Evolutionary conservation across 2,888 invertebrate genomes (phyloP).

Genomic region (Thecocarcelia acutangulata): DNA sequence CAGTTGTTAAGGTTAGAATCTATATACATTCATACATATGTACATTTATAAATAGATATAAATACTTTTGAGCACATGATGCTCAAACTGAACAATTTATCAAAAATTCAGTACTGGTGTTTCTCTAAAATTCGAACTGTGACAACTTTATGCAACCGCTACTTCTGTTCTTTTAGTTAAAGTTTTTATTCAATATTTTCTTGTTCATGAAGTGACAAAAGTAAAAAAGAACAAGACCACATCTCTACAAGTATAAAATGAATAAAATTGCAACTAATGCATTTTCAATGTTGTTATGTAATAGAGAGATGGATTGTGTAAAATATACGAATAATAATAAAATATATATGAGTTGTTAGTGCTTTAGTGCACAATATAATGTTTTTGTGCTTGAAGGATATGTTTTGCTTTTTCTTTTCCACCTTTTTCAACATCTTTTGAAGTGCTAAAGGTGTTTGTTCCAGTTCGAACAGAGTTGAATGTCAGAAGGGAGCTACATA

Average conservation of each 20-base stretch:
- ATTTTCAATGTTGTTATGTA: slow-evolving; percentile 69
- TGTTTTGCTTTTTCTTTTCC: slow-evolving; percentile 25
- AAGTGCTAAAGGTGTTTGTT: slow-evolving; percentile 58
- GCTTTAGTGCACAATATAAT: slow-evolving; percentile 45
- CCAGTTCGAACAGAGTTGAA: slow-evolving; percentile 39
- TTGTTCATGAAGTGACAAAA: slow-evolving; percentile 34
- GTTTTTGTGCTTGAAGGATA: slow-evolving; percentile 54
- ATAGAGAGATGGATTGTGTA: slow-evolving; percentile 62
- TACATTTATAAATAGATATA: too few relatives aligned
- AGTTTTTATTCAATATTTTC: slow-evolving; percentile 14
- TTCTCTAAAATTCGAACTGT: slow-evolving; percentile 29
- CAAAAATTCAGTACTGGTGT: slow-evolving; percentile 17
- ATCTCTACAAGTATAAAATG: slow-evolving; percentile 20
- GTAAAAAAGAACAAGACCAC: slow-evolving; percentile 4
- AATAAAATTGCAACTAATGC: slow-evolving; percentile 67
- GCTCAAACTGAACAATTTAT: background rate
- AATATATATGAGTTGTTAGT: slow-evolving; percentile 18
- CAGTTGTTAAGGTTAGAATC: slow-evolving; percentile 86
- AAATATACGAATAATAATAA: slow-evolving; percentile 54
- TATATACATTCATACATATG: too few relatives aligned
- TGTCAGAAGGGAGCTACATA: slow-evolving; percentile 18
- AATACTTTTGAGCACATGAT: background rate
- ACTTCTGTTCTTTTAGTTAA: background rate
- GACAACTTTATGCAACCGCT: background rate
- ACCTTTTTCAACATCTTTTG: slow-evolving; percentile 18